phyloP scores from a whole-genome alignment of 2,797 vertebrate genomes.

The Trichosurus vulpecula region DNA sequence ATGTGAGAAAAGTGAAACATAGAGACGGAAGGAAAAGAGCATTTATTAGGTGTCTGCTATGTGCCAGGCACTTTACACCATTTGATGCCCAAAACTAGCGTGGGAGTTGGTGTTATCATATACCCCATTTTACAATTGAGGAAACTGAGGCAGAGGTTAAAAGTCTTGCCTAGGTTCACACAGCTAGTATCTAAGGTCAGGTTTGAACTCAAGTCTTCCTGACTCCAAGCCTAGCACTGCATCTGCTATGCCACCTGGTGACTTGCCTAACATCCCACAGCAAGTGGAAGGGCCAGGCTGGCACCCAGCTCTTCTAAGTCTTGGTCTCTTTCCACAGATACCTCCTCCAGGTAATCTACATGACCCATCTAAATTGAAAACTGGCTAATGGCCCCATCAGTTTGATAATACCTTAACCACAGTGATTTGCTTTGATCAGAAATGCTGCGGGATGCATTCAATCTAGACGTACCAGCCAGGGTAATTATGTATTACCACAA shows the following conservation, averaged over 20 bases:
- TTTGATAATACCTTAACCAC: background rate
- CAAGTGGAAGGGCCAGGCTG: background rate
- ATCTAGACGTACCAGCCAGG: background rate
- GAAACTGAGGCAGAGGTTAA: background rate
- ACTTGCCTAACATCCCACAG: background rate
- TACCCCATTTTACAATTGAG: background rate
- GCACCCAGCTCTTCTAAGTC: background rate
- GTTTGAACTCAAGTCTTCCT: background rate
- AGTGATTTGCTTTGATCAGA: background rate
- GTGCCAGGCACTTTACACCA: background rate
- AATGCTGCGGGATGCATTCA: background rate
- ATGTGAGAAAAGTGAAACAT: background rate
- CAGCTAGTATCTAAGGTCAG: background rate
- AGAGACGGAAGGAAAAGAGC: background rate
- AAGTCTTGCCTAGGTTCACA: background rate
- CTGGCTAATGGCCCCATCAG: background rate
- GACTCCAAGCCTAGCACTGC: background rate
- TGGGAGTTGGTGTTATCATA: background rate
- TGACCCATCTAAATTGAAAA: background rate
- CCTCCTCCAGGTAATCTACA: background rate
- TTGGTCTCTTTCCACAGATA: background rate
- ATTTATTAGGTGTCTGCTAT: background rate
- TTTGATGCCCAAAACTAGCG: background rate
- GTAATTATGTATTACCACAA: background rate
- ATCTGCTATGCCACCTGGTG: background rate